Evolutionary conservation across 2,888 invertebrate species (phyloP).

Genomic region (Euplagia quadripunctaria): DNA sequence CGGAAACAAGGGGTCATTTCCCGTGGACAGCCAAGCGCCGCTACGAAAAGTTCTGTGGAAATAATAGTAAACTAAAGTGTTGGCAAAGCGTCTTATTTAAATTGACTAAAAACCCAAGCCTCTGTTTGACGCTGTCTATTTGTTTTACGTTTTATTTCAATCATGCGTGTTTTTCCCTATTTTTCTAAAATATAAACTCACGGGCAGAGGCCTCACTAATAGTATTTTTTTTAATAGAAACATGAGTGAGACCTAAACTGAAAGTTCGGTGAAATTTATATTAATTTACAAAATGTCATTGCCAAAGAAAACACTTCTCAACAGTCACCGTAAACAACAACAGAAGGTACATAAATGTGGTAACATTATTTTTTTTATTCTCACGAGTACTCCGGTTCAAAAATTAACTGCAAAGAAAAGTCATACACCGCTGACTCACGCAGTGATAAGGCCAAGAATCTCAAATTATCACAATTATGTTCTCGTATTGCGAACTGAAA

Average conservation of each 20-base stretch:
- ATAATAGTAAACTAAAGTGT: neutral
- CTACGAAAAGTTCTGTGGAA: neutral
- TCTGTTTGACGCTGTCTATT: neutral
- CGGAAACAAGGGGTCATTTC: neutral
- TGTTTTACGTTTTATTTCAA: neutral
- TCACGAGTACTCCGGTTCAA: neutral
- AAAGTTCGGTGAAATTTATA: too few species aligned
- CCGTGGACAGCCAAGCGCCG: neutral
- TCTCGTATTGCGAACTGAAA: neutral
- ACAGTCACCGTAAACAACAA: too few species aligned
- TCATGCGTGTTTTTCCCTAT: neutral
- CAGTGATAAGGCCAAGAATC: neutral
- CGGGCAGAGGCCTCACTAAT: too few species aligned
- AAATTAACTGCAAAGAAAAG: neutral
- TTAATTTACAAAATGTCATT: too few species aligned
- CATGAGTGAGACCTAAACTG: too few species aligned
- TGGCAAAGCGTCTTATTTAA: neutral
- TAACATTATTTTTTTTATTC: too few species aligned
- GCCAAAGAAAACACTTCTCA: too few species aligned
- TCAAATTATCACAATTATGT: neutral
- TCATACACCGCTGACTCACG: neutral
- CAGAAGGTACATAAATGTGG: too few species aligned
- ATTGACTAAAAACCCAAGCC: neutral
- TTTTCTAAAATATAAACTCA: neutral
- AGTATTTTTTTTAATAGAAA: too few species aligned